Conservation (phyloP, 1,140 invertebrate species). For the Heliothis subflexa region DNA sequence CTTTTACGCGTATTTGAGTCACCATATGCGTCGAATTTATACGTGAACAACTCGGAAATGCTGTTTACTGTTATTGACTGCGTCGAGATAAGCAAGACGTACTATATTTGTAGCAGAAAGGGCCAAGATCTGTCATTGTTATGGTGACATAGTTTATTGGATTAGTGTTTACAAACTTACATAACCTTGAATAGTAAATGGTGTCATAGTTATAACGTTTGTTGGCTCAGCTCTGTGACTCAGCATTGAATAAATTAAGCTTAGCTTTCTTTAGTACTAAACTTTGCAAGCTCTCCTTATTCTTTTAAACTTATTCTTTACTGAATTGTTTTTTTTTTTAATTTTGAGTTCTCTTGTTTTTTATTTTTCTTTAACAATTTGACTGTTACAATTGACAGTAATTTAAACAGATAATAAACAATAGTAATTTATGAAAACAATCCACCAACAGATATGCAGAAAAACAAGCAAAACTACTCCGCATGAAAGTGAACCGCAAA, state of each 20-base stretch:
- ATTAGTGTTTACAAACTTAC: slow-evolving; percentile 43
- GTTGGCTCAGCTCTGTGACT: slow-evolving; percentile 11
- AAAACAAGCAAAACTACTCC: slow-evolving; percentile 88
- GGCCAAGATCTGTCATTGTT: slow-evolving; percentile 9
- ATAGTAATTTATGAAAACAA: neutral
- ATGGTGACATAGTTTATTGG: neutral
- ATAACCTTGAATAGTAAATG: slow-evolving; percentile 41
- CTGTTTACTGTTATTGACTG: neutral
- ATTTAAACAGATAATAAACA: neutral
- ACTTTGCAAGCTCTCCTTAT: no score
- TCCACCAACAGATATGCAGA: slow-evolving; percentile 87
- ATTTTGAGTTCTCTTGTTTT: neutral
- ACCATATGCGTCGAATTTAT: slow-evolving; percentile 44
- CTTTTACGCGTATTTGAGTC: neutral
- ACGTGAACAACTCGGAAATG: slow-evolving; percentile 39
- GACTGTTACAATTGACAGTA: neutral
- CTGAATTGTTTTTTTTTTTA: no score
- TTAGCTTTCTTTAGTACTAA: neutral
- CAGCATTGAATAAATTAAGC: neutral
- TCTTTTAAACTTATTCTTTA: no score
- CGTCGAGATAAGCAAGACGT: slow-evolving; percentile 4
- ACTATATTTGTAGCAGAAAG: neutral
- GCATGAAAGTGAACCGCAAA: slow-evolving; percentile 87
- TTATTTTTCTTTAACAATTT: neutral
- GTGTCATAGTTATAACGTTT: neutral